Conservation (phyloP, 1,140 invertebrate genomes). For the Drosophila bocki region DNA sequence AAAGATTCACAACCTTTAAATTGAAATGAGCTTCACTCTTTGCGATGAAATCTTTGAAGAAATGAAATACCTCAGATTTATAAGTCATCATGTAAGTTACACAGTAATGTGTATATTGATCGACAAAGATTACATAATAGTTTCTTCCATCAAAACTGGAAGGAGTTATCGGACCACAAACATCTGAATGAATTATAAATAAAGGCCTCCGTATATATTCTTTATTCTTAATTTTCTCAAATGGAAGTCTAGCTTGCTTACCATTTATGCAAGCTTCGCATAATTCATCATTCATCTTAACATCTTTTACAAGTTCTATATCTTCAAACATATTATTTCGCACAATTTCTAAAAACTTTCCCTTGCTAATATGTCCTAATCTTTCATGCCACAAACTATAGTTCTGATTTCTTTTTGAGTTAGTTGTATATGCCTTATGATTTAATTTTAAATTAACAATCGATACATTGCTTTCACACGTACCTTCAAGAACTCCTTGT, state of each 20-base stretch:
- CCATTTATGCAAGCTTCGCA: not conserved
- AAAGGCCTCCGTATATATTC: not conserved
- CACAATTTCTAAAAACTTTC: too few relatives aligned
- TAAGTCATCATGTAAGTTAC: not conserved
- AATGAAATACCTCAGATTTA: not conserved
- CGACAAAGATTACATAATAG: not conserved
- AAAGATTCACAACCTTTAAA: too few relatives aligned
- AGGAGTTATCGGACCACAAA: not conserved
- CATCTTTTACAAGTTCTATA: too few relatives aligned
- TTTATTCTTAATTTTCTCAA: conserved; percentile 1
- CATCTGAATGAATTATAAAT: not conserved
- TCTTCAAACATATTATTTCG: too few relatives aligned
- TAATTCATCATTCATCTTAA: too few relatives aligned
- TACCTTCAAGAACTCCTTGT: conserved; percentile 6
- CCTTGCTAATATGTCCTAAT: too few relatives aligned
- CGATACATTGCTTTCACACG: not conserved
- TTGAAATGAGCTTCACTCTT: too few relatives aligned
- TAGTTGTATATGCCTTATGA: too few relatives aligned
- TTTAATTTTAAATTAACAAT: too few relatives aligned
- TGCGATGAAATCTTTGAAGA: too few relatives aligned
- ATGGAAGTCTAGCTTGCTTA: not conserved
- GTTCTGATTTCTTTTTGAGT: too few relatives aligned
- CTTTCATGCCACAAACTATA: too few relatives aligned
- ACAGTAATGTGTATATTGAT: not conserved
- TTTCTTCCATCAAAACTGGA: not conserved